Evolutionary conservation across 2,797 vertebrate genomes (phyloP).

Genomic region (Phaenicophaeus curvirostris): DNA sequence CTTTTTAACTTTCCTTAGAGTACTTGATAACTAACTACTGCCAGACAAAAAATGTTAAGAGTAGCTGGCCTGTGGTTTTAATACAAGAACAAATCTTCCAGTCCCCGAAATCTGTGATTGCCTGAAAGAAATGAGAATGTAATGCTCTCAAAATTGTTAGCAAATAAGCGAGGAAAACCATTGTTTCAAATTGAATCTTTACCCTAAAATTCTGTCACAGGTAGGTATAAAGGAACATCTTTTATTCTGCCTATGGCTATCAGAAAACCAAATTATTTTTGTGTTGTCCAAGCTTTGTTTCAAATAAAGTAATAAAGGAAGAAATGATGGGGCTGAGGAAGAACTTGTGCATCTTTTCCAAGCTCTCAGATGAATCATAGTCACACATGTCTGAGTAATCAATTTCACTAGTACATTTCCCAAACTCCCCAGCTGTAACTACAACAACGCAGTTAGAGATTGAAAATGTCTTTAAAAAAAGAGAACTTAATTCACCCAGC

Average conservation of each 20-base stretch:
- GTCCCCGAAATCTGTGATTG: not conserved
- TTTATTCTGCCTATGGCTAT: conserved; percentile 40
- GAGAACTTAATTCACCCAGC: conserved; percentile 7
- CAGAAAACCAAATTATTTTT: conserved; percentile 46
- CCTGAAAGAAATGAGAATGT: conserved; percentile 27
- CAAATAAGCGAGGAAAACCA: conserved; percentile 53
- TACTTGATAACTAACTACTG: not conserved
- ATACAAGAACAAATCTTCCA: not conserved
- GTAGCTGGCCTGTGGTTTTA: not conserved
- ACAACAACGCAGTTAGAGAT: conserved; percentile 55
- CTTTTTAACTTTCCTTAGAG: not conserved
- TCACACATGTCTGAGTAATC: conserved; percentile 76
- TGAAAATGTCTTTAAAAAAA: conserved; percentile 48
- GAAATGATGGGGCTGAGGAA: conserved; percentile 21
- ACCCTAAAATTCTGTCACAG: conserved; percentile 20
- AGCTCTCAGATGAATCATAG: conserved; percentile 61
- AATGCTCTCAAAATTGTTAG: conserved; percentile 41
- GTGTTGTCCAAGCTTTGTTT: conserved; percentile 51
- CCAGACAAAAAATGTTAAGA: not conserved
- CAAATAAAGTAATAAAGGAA: conserved; percentile 52
- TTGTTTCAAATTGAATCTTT: conserved; percentile 38
- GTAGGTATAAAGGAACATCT: conserved; percentile 31
- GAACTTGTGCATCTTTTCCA: conserved; percentile 52
- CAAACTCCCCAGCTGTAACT: conserved; percentile 64
- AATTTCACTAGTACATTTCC: conserved; percentile 60